Evolutionary conservation across 2,113 vertebrate genomes (phyloP), one percentile per base, ranked within the genome.

Genomic region (Dromaius novaehollandiae): DNA sequence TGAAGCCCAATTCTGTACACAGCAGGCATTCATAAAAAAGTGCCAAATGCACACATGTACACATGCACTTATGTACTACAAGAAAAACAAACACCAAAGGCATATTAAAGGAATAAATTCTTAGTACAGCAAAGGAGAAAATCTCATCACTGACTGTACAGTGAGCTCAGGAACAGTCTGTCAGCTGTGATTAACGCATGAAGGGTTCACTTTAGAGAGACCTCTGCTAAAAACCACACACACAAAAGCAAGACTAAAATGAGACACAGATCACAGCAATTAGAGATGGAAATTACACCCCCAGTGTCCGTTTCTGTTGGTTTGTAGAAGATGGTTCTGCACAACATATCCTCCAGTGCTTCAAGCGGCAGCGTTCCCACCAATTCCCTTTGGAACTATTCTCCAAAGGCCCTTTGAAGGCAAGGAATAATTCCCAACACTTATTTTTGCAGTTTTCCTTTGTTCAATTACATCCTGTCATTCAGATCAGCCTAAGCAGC

Each of bases 1-100:
- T 50, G 91, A 96, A 93, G 93, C 94, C 89, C 79, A 90, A 90
- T 97, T 95, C 93, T 90, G 93, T 95, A 94, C 95, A 64, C 95
- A 96, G 96, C 87, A 95, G 93, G 93, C 82, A 74, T 78, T 93
- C 15, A 7, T 93, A 91, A 93, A 91, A 68, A 66, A n/a, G 58
- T 88, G 92, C 76, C 95, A 95, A 90, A 88, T 55, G 82, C 82
- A 87, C 93, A 92, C 64, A 66, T 1, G 0, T 0, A 0, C 68
- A 68, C 82, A 80, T 1, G 1, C 66, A 34, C 34, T 83, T 36
- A 68, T 78, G 46, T 71, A 64, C 71, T 88, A 81, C 86, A 76
- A 91, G 89, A 94, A 93, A 83, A 91, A 88, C 60, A 91, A 96
- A 93, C 61, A 81, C 38, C 19, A 28, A 73, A 64, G 76, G 25